Base-by-base conservation (phyloP, 2,888 invertebrate genomes). In the Caenorhabditis virilis region DNA sequence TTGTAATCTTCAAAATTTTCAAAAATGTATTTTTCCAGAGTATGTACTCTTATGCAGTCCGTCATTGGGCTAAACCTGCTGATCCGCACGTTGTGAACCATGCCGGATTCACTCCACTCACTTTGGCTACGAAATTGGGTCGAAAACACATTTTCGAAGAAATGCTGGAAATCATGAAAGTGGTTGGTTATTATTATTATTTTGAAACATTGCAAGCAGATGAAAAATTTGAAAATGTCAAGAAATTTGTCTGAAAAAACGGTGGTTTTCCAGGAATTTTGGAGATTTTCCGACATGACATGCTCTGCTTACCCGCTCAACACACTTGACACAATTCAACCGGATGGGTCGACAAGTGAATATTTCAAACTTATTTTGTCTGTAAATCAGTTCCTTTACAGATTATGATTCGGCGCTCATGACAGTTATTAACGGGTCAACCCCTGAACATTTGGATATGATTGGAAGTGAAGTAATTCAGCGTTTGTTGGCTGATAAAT, bases 391-490 rank as follows among this genome's bases (percentile, higher is more conserved):
- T 4, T 13, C 27, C 1, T 30, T 46, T 36, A 15, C 83, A 95
- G 97, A 98, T 86, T 95, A 95, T 93, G 95, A 95, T 84, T 97
- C 97, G 0, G 97, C 97, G 0, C 86, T 98, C 53, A 95, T 95
- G 85, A 95, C 95, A 72, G 95, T 98, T 79, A 87, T 97, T 65
- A 95, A 95, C 83, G 97, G 97, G 54, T 93, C 92, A 11, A 95
- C 95, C 83, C 92, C 94, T 81, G 95, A 93, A 80, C 98, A 98
- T 88, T 88, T 98, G 83, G 94, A 97, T 84, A 98, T 98, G 95
- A 87, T 98, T 79, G 95, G 95, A 83, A 95, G 95, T 46, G 97
- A 97, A 27, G 97, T 98, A 56, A 95, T 98, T 82, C 94, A 95
- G 84, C 89, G 94, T 79, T 86, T 98, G 47, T 87, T 98, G 18